Evolutionary conservation across 2,113 vertebrate genomes (phyloP), one percentile per base, ranked within the genome.

Genomic region (Pitta sordida): DNA sequence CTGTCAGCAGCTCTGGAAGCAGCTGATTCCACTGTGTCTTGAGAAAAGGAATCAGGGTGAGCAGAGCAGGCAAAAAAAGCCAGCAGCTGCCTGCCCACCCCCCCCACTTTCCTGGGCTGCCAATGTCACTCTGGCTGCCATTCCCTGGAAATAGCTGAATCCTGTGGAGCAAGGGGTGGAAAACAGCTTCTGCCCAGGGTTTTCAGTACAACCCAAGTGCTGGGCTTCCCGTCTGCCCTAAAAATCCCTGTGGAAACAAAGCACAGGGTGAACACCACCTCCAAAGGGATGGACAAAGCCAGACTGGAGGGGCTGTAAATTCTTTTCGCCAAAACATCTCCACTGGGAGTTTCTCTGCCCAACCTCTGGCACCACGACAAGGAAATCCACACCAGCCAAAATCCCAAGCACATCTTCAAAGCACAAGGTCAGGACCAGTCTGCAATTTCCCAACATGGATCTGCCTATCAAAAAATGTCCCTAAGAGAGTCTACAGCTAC

Each of bases 1-100:
- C 95, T 97, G 97, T 97, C 97, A 98, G 97, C 96, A 97, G 95
- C 96, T 97, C 97, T 76, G 90, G 96, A 97, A 94, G 97, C 37
- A 5, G 96, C 87, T 21, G 43, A 95, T 96, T 97, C 92, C 96
- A 97, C 95, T 79, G 12, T 43, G 63, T 91, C 88, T 95, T 88
- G 86, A 95, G 94, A 75, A 93, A 37, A 87, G 86, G 96, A 97
- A 96, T 65, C 93, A 89, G 22, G 3, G 91, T 5, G 6, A 97
- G 94, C 59, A 75, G 73, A 90, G 85, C 83, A 80, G 73, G 82
- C 64, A 21, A 16, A 68, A 21, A 16, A 68, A 96, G 94, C 75
- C 23, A 7, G 95, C 83, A 96, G 95, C 94, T 96, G 95, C 48
- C 75, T 44, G 27, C 43, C 12, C 43, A 15, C 43, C 64, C 83